A percentile compares a stretch with the other conserved stretches of the same genome.
phyloP scores from a whole-genome alignment of 2,888 invertebrate genomes.

The Rapana venosa region DNA sequence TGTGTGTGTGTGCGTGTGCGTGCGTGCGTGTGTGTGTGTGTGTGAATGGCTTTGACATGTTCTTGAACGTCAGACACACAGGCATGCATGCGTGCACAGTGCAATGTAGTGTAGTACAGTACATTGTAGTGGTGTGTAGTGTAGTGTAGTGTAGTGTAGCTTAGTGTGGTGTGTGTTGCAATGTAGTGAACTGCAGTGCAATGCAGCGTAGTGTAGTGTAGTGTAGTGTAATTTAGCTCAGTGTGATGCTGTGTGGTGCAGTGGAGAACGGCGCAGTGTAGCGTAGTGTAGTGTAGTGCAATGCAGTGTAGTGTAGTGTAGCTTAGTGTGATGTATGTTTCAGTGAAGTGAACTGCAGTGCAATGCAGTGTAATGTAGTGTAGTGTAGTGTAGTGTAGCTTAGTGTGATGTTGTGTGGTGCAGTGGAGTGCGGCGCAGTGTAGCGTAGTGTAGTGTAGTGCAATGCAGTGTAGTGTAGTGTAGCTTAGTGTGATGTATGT shows the following conservation, averaged over 20 bases:
- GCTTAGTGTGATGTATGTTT: not conserved
- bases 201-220: not conserved
- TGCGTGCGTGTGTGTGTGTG: conserved; percentile 18
- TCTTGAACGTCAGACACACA: too few relatives aligned
- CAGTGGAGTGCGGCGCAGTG: not conserved
- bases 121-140: too few relatives aligned
- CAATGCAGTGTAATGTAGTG: not conserved
- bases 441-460: not conserved
- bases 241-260: not conserved
- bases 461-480: not conserved
- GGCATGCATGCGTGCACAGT: too few relatives aligned
- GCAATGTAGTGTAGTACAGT: too few relatives aligned
- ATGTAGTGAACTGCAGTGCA: not conserved
- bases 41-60: not conserved
- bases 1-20: too few relatives aligned
- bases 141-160: not conserved
- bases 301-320: not conserved
- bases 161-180: not conserved
- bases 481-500: not conserved
- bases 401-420: not conserved
- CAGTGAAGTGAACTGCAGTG: not conserved
- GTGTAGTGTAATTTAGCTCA: not conserved
- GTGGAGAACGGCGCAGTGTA: not conserved
- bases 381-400: not conserved
- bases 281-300: not conserved